phyloP scores from a whole-genome alignment of 2,797 vertebrate species.

The Spinibarbus caldwelli region DNA sequence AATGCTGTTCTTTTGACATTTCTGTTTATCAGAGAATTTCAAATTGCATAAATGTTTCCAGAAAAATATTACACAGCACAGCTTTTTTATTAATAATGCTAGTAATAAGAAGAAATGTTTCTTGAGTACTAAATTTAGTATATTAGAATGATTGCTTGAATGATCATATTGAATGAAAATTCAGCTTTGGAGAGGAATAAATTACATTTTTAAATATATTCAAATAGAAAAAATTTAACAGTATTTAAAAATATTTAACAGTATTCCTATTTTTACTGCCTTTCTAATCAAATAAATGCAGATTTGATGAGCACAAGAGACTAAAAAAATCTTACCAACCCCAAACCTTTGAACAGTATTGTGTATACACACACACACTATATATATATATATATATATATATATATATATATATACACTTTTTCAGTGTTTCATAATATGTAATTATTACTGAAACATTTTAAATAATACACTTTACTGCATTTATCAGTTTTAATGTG shows the following conservation, averaged over 20 bases:
- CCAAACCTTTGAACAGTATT: background rate
- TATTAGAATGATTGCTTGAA: background rate
- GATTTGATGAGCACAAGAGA: background rate
- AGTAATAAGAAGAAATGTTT: no score
- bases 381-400: no score
- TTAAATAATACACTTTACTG: background rate
- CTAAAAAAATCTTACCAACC: background rate
- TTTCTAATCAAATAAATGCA: background rate
- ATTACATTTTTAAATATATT: background rate
- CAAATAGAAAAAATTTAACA: background rate
- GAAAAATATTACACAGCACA: no score
- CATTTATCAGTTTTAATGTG: background rate
- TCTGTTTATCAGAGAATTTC: no score
- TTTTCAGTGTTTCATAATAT: no score
- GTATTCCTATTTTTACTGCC: background rate
- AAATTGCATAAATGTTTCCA: no score
- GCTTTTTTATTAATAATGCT: no score
- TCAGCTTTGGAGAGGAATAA: background rate
- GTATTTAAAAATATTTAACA: background rate
- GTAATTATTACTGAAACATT: no score
- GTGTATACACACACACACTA: no score
- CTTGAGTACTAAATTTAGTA: background rate
- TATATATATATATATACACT: no score
- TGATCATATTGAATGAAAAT: background rate
- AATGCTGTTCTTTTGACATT: no score